Percentiles rank a stretch among this genome's conserved stretches.
phyloP scores from a whole-genome alignment of 2,797 vertebrate species.

The Graptemys geographica region DNA sequence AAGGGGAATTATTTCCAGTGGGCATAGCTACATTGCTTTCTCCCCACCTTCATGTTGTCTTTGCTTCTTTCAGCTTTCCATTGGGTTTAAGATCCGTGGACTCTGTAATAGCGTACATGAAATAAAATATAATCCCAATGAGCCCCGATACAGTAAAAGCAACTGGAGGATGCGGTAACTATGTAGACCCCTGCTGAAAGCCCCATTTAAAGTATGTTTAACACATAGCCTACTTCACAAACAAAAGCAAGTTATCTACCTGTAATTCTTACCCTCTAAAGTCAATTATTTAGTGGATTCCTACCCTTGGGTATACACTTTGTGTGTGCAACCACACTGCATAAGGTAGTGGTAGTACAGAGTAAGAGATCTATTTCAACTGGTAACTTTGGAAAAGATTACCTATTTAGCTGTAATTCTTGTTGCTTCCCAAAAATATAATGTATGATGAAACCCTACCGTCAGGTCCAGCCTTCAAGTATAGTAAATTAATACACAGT shows the following conservation, averaged over 20 bases:
- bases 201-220: not conserved
- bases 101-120: not conserved
- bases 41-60: not conserved
- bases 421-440: not conserved
- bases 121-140: not conserved
- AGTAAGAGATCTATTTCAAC: not conserved
- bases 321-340: not conserved
- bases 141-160: not conserved
- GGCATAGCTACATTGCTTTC: not conserved
- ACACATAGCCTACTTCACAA: not conserved
- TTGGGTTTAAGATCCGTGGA: not conserved
- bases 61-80: not conserved
- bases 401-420: not conserved
- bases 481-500: not conserved
- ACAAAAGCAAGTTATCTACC: not conserved
- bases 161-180: not conserved
- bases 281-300: not conserved
- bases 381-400: not conserved
- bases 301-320: not conserved
- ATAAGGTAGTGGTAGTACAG: not conserved
- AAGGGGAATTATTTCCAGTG: not conserved
- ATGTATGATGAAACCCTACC: no score
- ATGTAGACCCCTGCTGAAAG: not conserved
- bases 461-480: no score
- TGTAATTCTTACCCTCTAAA: no score